A percentile compares a stretch with the other conserved stretches of the same genome.
Conservation (phyloP, 92 coral and sea anemone genomes). For the Phenganax subtilis region DNA sequence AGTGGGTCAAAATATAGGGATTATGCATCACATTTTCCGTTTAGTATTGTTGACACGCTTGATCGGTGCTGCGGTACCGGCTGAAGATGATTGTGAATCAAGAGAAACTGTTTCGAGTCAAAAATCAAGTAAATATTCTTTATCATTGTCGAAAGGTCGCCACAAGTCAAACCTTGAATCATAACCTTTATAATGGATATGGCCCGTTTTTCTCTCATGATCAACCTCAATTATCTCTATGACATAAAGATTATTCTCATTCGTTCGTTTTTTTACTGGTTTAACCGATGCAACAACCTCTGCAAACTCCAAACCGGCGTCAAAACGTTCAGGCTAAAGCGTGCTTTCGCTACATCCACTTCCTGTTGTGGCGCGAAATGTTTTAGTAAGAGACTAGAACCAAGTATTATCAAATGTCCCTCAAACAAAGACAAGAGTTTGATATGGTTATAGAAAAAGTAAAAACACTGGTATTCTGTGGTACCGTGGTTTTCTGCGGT, state of each 20-base stretch:
- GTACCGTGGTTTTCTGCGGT: no score
- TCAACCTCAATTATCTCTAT: constrained; percentile 2
- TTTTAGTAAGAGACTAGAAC: no score
- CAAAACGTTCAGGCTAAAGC: no score
- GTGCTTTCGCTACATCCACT: no score
- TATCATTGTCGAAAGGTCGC: not conserved
- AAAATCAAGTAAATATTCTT: not conserved
- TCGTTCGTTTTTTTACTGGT: not conserved
- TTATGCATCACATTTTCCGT: constrained; percentile 10
- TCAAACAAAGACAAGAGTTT: no score
- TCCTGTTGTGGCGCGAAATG: no score
- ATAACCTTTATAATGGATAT: not conserved
- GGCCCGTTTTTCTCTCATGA: not conserved
- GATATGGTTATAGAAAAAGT: no score
- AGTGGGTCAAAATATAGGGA: not conserved
- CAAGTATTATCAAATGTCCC: no score
- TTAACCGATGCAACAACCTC: not conserved
- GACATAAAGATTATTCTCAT: constrained; percentile 9
- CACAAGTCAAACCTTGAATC: not conserved
- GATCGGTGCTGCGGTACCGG: not conserved
- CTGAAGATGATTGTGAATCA: constrained; percentile 1
- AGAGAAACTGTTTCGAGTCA: not conserved
- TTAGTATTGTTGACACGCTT: not conserved
- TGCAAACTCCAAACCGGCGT: not conserved
- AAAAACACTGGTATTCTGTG: no score